Evolutionary conservation across 1,140 invertebrate genomes (phyloP), one percentile per base, ranked within the genome.

Genomic region (Druon quercuslanigerum): DNA sequence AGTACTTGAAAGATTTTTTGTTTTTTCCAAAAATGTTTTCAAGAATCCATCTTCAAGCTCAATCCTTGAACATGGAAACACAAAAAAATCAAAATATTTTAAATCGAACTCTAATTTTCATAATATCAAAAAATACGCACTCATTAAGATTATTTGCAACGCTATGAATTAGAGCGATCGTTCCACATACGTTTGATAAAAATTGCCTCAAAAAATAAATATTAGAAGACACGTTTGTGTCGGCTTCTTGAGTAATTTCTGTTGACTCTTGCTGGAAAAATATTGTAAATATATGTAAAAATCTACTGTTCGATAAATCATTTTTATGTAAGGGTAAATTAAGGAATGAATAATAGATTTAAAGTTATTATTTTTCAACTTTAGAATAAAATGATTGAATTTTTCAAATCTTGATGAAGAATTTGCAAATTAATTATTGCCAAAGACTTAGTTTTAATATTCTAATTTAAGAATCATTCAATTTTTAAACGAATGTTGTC

Each of bases 101-200:
- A 78, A 57, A 52, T 50, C 16, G 54, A 74, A 74, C 25, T 33
- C 40, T 0, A 46, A 46, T 46, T 46, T 46, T 8, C 40, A 46
- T 7, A 46, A 46, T 46, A 0, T 46, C 40, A 46, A 46, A 46
- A 46, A 81, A 52, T 82, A 92, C 92, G 90, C 89, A 94, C 93
- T 82, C 79, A 25, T 96, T 95, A 52, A 92, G 89, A 85, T 95
- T 96, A 87, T 96, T 96, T 3, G 95, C 95, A 76, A 96, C 90
- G 83, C 94, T 93, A 89, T 99, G 98, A 54, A 99, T 95, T 50
- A 99, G 91, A 46, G 97, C 98, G 78, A 99, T 95, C 2, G 97
- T 98, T 25, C 98, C 98, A 92, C 98, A 99, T 5, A 98, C 98
- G 93, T 99, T 99, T 51, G 95, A 95, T 71, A 99, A 95, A 73